These are phyloP conservation scores for Telmatochromis brachygnathus DNA, from an alignment of 2,113 vertebrate species.

Conservation along the genomic window DNA sequence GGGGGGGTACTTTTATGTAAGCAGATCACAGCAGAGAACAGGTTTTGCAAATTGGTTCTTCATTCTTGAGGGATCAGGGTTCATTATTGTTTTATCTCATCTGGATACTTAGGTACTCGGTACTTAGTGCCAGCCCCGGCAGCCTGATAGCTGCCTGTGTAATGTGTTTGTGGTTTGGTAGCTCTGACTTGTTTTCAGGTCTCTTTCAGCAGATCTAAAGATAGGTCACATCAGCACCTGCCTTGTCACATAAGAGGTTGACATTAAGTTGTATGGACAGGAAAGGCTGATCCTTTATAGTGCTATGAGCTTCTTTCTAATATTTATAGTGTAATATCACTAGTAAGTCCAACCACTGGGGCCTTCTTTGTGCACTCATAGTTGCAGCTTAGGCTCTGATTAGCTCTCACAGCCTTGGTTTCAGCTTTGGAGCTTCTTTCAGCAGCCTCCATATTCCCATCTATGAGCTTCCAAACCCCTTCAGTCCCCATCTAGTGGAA, in stretches of 20 bases:
- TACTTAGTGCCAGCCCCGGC: neutral
- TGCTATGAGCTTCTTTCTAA: neutral
- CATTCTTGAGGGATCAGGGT: neutral
- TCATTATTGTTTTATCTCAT: neutral
- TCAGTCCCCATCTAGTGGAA: constrained; percentile 51
- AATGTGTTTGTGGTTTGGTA: neutral
- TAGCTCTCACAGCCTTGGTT: neutral
- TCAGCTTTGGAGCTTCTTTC: constrained; percentile 4
- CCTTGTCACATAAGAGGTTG: neutral
- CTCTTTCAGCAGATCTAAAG: constrained; percentile 4
- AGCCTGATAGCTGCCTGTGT: neutral
- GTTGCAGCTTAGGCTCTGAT: neutral
- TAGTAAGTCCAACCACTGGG: neutral
- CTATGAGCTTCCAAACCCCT: constrained; percentile 11
- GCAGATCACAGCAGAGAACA: neutral
- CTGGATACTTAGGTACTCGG: neutral
- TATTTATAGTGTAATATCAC: neutral
- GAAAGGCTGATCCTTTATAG: neutral
- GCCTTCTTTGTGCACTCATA: neutral
- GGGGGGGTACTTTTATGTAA: neutral
- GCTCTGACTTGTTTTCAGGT: neutral
- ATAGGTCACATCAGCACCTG: neutral
- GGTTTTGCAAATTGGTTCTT: neutral
- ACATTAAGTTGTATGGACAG: neutral
- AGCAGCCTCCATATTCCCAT: neutral